Percentiles rank a stretch among this genome's conserved stretches.
These are phyloP conservation scores for Zosterops japonicus DNA, from an alignment of 2,113 vertebrate genomes.

Conservation along the genomic window DNA sequence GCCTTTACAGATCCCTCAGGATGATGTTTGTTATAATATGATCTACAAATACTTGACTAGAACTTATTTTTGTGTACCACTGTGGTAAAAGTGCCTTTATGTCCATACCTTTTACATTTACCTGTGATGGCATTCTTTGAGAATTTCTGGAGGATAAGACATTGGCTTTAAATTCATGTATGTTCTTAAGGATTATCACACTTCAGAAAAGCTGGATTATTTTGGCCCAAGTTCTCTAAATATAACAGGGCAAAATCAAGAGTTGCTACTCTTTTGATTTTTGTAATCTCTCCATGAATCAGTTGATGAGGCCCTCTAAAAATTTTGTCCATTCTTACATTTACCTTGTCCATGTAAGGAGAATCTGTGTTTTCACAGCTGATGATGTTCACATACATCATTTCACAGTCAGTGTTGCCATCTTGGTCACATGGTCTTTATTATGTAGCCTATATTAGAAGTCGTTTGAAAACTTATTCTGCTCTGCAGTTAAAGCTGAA, in stretches of 20 bases:
- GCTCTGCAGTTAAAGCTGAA: not conserved
- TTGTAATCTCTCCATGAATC: not conserved
- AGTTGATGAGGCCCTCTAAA: not conserved
- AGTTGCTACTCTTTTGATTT: not conserved
- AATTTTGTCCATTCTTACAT: not conserved
- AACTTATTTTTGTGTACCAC: not conserved
- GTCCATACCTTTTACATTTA: not conserved
- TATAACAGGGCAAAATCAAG: not conserved
- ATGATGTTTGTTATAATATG: not conserved
- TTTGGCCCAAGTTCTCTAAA: not conserved
- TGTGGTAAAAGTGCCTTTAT: not conserved
- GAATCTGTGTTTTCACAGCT: not conserved
- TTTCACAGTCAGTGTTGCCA: not conserved
- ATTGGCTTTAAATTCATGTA: not conserved
- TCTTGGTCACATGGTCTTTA: not conserved
- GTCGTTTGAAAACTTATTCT: not conserved
- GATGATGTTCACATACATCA: rapidly evolving
- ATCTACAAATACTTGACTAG: not conserved
- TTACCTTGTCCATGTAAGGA: not conserved
- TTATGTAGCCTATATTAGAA: not conserved
- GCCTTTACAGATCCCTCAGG: not conserved
- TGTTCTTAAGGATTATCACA: not conserved
- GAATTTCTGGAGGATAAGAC: not conserved
- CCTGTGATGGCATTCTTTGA: not conserved
- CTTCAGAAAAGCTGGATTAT: not conserved